Evolutionary conservation across 2,797 vertebrate genomes (phyloP), one percentile per base, ranked within the genome.

Genomic region (Micromesistius poutassou): DNA sequence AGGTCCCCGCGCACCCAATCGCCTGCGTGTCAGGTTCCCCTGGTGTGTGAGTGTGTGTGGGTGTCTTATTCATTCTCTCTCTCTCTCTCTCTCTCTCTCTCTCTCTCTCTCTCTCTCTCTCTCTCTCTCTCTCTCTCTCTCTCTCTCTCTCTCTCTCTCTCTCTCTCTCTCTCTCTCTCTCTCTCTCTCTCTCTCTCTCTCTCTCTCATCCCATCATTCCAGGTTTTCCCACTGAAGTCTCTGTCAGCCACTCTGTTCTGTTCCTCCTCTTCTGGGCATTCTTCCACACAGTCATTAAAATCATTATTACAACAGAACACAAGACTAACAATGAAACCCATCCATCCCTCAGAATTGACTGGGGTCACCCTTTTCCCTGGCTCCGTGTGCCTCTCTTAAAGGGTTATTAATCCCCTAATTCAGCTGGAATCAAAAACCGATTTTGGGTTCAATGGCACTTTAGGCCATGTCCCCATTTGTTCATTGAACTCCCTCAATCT

Each of bases 1-100:
- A 77, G 72, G 77, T 31, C 33, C 78, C 62, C 31, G 72, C 55
- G 30, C 9, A 62, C 55, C n/a, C 0, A 62, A 62, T 22, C n/a
- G n/a, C 55, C 55, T 16, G 3, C 5, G 50, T n/a, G 50, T 62
- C 50, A 62, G 4, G 50, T 62, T 62, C 55, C 55, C 55, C 8
- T 22, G 22, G 50, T 62, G 50, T 62, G 50, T 62, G 50, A 5
- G 50, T 22, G 46, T 50, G 46, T 22, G 19, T 22, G 19, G 5
- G 3, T 50, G 16, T n/a, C n/a, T n/a, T n/a, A n/a, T n/a, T n/a
- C n/a, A n/a, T n/a, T 62, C 22, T 62, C 22, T 62, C 55, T 62
- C 55, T 62, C 55, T n/a, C 55, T 62, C 55, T 62, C 55, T 62
- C 22, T 22, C 22, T 62, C 55, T 62, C 22, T n/a, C 55, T 62